phyloP scores from a whole-genome alignment of 2,797 vertebrate species.

The Odontamblyopus rebecca region DNA sequence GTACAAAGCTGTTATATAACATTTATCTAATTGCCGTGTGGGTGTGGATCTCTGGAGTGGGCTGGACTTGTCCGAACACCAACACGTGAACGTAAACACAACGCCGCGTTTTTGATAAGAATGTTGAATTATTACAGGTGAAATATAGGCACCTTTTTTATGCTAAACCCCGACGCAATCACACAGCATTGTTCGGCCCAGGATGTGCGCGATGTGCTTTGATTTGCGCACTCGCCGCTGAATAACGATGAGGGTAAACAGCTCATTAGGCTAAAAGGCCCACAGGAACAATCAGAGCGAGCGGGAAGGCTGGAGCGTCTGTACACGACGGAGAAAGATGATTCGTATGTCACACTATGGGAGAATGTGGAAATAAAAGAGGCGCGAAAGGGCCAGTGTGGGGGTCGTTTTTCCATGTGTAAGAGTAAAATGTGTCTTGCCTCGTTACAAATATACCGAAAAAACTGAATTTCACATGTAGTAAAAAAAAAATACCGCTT shows the following conservation, averaged over 20 bases:
- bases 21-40: neutral
- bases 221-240: slow-evolving; percentile 69
- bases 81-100: neutral
- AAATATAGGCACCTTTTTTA: neutral
- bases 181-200: neutral
- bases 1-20: neutral
- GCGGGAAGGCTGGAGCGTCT: slow-evolving; percentile 57
- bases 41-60: neutral
- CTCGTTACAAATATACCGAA: too few species aligned
- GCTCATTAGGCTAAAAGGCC: slow-evolving; percentile 97
- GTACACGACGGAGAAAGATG: slow-evolving; percentile 11
- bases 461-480: too few species aligned
- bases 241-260: slow-evolving; percentile 89
- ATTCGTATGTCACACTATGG: neutral
- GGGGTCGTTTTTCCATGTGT: too few species aligned
- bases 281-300: slow-evolving; percentile 80
- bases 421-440: too few species aligned
- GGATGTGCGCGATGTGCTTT: neutral
- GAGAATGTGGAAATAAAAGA: neutral
- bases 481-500: too few species aligned
- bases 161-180: neutral
- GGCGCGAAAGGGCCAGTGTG: neutral
- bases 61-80: neutral
- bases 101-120: neutral
- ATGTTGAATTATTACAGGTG: neutral